Base-by-base conservation (phyloP, 2,113 vertebrate genomes). In the Lophura nycthemera region DNA sequence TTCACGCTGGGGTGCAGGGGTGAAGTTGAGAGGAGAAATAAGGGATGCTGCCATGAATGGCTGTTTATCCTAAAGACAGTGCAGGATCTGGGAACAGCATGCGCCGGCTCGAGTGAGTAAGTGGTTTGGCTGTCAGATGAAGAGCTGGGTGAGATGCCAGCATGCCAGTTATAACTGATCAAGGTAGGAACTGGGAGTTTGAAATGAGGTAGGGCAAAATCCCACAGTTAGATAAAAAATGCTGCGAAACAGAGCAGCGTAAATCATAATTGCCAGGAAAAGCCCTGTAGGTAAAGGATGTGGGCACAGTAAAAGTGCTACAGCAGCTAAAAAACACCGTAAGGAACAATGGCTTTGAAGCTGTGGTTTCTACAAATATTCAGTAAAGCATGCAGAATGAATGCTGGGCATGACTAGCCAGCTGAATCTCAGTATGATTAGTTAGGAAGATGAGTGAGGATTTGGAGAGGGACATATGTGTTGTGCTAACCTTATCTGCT, bases 221-320 rank as follows among this genome's bases (percentile, higher is more conserved):
- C 86, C 42, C 76, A 76, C 85, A 86, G 57, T 88, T 85, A 85
- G 82, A 85, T 90, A 71, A 89, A 94, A 95, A 95, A 67, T 27
- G 47, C 65, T 74, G 20, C 67, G 69, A 73, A 81, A 12, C 11
- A 80, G 32, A 86, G 65, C 47, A 83, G 32, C 0, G 0, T 75
- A 90, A 91, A 88, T 75, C 72, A 60, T 81, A 95, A 86, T 93
- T 94, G 61, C 76, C 78, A 81, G 64, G 64, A 90, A 88, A 86
- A 91, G 57, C 83, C 92, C 90, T 29, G 76, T 27, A 93, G 90
- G 86, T 95, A 90, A 83, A 90, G 90, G 86, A 94, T 96, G 83
- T 92, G 76, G 92, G 80, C 52, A 52, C 34, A 67, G 65, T 29
- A 81, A 94, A 93, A 90, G 50, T 61, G 80, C 76, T 88, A 64